Percentiles rank a stretch among this genome's conserved stretches.
Evolutionary conservation across 2,888 invertebrate species (phyloP).

Genomic region (Thysanoteuthis rhombus): DNA sequence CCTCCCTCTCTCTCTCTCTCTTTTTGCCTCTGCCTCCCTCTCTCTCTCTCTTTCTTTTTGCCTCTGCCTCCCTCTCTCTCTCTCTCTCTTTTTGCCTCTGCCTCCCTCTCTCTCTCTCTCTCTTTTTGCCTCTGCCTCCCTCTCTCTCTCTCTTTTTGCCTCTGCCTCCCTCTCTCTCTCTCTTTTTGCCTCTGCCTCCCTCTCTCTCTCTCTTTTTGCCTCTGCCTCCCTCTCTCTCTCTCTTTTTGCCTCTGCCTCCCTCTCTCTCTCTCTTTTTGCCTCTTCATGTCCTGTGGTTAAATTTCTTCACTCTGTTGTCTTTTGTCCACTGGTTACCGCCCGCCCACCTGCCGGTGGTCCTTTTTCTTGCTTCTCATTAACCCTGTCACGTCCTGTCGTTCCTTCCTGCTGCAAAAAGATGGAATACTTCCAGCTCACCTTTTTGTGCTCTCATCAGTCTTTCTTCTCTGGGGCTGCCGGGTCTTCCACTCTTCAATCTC

Average conservation of each 20-base stretch:
- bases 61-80: accelerated
- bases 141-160: not conserved
- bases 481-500: not conserved
- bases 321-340: not conserved
- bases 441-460: not conserved
- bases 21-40: accelerated
- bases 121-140: not conserved
- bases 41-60: not conserved
- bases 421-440: not conserved
- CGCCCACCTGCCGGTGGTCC: not conserved
- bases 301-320: not conserved
- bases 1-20: no score
- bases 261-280: not conserved
- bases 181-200: not conserved
- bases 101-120: not conserved
- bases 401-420: not conserved
- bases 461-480: not conserved
- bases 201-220: not conserved
- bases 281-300: no score
- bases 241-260: not conserved
- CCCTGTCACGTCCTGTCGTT: not conserved
- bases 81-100: no score
- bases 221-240: not conserved
- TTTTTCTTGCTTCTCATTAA: not conserved
- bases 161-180: not conserved